Conservation (phyloP, 1,140 invertebrate species). For the Drosophila subobscura region DNA sequence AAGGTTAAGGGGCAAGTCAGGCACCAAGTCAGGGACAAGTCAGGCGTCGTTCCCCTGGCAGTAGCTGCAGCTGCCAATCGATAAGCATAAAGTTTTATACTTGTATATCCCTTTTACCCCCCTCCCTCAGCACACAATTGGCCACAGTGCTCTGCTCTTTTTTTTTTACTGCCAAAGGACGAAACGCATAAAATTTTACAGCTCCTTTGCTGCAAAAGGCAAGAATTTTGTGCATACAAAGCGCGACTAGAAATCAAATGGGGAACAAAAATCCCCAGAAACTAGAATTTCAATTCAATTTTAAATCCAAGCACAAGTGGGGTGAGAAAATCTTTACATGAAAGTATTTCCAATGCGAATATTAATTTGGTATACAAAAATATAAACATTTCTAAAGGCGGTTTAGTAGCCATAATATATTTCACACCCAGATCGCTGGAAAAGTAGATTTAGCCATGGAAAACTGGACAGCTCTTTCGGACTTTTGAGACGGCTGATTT, state of each 20-base stretch:
- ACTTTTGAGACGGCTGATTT: too few species aligned
- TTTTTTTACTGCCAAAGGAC: conserved; percentile 1
- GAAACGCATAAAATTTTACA: conserved; percentile 76
- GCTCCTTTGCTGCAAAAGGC: conserved; percentile 59
- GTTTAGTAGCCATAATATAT: too few species aligned
- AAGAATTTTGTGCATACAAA: conserved; percentile 71
- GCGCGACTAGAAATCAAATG: conserved; percentile 71
- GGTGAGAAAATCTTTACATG: too few species aligned
- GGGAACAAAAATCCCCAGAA: conserved; percentile 11
- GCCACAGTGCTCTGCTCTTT: conserved; percentile 49
- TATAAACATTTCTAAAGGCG: too few species aligned
- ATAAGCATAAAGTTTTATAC: conserved; percentile 74
- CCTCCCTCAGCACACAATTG: conserved; percentile 34
- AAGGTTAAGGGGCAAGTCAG: conserved; percentile 48
- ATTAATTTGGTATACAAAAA: too few species aligned
- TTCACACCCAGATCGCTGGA: too few species aligned
- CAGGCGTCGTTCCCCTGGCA: conserved; percentile 20
- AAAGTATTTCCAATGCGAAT: too few species aligned
- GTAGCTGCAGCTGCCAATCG: conserved; percentile 57
- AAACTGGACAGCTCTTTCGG: too few species aligned
- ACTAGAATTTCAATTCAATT: too few species aligned
- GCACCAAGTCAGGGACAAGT: conserved; percentile 16
- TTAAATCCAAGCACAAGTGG: too few species aligned
- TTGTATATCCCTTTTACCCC: conserved; percentile 8
- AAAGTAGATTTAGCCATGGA: too few species aligned